These are phyloP conservation scores for Cygnus buccinator DNA, from an alignment of 2,113 vertebrate species.

Conservation along the genomic window DNA sequence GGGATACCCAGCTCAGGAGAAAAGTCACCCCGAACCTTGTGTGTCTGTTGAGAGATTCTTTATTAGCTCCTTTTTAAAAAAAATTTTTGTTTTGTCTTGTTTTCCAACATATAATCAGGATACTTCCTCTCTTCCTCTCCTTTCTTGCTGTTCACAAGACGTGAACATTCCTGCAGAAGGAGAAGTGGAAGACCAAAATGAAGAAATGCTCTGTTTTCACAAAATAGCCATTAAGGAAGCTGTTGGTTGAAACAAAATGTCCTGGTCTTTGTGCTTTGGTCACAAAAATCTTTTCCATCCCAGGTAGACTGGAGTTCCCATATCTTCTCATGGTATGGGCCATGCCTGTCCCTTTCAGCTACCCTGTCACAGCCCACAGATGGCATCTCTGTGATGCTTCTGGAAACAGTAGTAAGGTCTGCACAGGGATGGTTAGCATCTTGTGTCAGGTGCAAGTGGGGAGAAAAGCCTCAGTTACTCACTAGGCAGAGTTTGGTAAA, in stretches of 20 bases:
- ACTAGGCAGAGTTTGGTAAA: not conserved
- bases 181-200: not conserved
- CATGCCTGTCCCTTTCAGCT: accelerated
- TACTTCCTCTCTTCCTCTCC: not conserved
- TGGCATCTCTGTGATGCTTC: not conserved
- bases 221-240: not conserved
- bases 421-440: not conserved
- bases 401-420: not conserved
- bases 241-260: not conserved
- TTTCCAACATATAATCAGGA: not conserved
- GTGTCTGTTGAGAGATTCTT: not conserved
- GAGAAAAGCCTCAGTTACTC: not conserved
- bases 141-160: not conserved
- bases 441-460: not conserved
- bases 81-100: too few species aligned
- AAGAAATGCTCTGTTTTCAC: not conserved
- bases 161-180: not conserved
- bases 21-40: not conserved
- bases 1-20: not conserved
- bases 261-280: not conserved
- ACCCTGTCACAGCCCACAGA: not conserved
- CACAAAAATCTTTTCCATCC: not conserved
- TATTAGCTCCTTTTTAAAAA: not conserved
- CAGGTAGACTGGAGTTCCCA: not conserved
- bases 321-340: not conserved